phyloP scores from a whole-genome alignment of 2,797 vertebrate species.

The Melanotaenia boesemani region DNA sequence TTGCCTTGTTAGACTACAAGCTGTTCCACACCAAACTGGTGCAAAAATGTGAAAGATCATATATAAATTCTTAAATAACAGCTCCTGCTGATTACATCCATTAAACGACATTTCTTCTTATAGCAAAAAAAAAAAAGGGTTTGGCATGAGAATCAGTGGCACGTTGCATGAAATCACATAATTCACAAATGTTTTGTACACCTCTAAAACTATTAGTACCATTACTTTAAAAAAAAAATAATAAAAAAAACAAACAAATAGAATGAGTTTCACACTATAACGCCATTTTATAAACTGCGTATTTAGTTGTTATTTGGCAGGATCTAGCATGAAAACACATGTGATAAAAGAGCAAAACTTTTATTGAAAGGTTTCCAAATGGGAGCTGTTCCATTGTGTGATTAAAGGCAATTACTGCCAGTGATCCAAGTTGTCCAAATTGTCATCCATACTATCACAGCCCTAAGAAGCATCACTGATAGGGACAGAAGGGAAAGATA shows the following conservation, averaged over 20 bases:
- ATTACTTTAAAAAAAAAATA: background rate
- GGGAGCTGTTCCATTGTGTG: slow-evolving; percentile 30
- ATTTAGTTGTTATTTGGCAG: background rate
- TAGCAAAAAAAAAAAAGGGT: background rate
- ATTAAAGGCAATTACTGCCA: slow-evolving; percentile 42
- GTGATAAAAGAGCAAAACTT: slow-evolving; percentile 32
- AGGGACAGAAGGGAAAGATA: slow-evolving; percentile 57
- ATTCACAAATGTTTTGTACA: background rate
- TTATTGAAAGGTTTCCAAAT: slow-evolving; percentile 31
- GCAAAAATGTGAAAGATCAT: slow-evolving; percentile 52
- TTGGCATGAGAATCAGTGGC: background rate
- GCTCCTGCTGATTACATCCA: background rate
- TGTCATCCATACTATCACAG: slow-evolving; percentile 32
- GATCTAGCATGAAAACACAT: slow-evolving; percentile 24
- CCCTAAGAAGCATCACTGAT: slow-evolving; percentile 45
- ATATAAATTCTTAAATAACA: slow-evolving; percentile 33
- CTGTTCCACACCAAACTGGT: slow-evolving; percentile 62
- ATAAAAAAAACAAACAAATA: background rate
- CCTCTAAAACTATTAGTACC: background rate
- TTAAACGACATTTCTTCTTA: slow-evolving; percentile 17
- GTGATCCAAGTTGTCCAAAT: slow-evolving; percentile 38
- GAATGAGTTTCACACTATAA: background rate
- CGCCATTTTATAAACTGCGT: background rate
- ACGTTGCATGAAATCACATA: slow-evolving; percentile 8
- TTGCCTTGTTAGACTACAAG: slow-evolving; percentile 57